Evolutionary conservation across 2,113 vertebrate species (phyloP), one percentile per base, ranked within the genome.

Genomic region (Apeltes quadracus): DNA sequence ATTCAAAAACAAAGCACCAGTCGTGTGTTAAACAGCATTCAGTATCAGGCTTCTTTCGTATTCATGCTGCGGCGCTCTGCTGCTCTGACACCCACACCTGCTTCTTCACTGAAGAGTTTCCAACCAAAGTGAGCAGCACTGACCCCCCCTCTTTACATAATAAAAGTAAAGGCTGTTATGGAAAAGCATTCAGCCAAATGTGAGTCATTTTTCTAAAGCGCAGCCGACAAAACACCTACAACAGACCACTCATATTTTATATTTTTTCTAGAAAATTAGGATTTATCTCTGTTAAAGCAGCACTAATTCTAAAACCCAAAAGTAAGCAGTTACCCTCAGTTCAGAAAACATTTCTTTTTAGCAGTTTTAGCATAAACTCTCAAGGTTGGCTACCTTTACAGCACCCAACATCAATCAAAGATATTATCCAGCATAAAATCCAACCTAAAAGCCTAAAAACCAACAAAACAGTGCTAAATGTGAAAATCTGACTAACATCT

Each of bases 1-100:
- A 10, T 68, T 70, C 74, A 80, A 69, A 87, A 88, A 86, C 66
- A 78, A 87, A 88, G 88, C 85, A 88, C 80, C 87, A 87, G 77
- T 85, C 71, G 20, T 78, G 53, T 79, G 71, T 85, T 70, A 51
- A 84, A 85, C 61, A 85, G 75, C 73, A 78, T 80, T 83, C 57
- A 76, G 22, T 41, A 43, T 67, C 63, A 46, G 61, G 55, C 56
- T 71, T 59, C 71, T 39, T 61, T 81, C 16, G 51, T 18, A 54
- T 68, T 75, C 53, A 53, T 46, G 65, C 59, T 72, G 61, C 57
- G 65, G 75, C 67, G 13, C 41, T 50, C 57, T 74, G 78, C 72
- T 74, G 78, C 67, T 41, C 15, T 20, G 34, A 81, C 39, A 10
- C 72, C 61, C 69, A 74, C 75, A 53, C 53, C 62, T 10, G 48